These are phyloP conservation scores for Onychomys torridus DNA, from an alignment of 2,797 vertebrate species.

Conservation along the genomic window DNA sequence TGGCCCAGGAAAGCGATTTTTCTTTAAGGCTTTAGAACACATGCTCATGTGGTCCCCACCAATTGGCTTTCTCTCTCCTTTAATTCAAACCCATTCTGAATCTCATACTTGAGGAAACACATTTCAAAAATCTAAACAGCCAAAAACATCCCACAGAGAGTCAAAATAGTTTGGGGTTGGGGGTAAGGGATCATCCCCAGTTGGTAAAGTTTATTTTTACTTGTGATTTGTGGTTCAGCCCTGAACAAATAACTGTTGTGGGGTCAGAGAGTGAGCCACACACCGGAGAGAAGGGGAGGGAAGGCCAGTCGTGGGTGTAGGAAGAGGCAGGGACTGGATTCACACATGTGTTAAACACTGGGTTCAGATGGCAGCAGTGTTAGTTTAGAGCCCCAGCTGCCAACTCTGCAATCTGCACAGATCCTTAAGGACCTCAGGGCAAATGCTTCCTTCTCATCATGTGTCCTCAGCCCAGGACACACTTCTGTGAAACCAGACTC, in stretches of 20 bases:
- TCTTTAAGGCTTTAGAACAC: neutral
- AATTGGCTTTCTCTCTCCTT: neutral
- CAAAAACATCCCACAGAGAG: conserved; percentile 5
- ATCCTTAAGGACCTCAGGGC: neutral
- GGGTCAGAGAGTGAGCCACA: neutral
- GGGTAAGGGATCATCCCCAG: neutral
- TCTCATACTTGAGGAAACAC: conserved; percentile 10
- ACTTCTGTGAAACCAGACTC: neutral
- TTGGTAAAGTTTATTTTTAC: conserved; percentile 11
- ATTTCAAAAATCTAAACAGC: conserved; percentile 39
- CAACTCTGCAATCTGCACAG: neutral
- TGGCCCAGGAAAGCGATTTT: conserved; percentile 23
- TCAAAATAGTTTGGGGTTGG: neutral
- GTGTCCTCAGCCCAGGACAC: neutral
- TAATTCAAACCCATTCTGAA: conserved; percentile 20
- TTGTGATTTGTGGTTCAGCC: neutral
- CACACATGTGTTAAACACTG: neutral
- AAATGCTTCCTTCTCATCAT: neutral
- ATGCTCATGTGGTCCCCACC: neutral
- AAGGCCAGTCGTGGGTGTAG: neutral
- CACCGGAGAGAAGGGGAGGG: neutral
- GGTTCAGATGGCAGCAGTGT: neutral
- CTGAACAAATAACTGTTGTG: neutral
- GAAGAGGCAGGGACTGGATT: neutral
- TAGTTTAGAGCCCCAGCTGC: neutral